Percentiles rank a stretch among this genome's conserved stretches.
Evolutionary conservation across 1,140 invertebrate species (phyloP).

Genomic region (Bombus cullumanus): DNA sequence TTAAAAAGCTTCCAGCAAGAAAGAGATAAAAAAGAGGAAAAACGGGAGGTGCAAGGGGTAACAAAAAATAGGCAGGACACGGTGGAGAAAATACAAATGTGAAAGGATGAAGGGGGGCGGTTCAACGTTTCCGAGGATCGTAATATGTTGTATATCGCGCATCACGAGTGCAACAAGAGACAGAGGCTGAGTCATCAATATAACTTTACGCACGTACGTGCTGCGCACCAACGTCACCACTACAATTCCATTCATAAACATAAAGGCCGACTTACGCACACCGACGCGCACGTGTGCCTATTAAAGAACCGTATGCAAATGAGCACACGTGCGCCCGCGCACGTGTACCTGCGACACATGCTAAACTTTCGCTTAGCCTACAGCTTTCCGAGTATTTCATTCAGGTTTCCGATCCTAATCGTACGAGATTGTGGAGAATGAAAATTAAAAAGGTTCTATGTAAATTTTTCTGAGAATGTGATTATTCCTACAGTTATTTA

Average conservation of each 20-base stretch:
- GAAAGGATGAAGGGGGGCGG: slow-evolving; percentile 1
- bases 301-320: slow-evolving; percentile 59
- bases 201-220: slow-evolving; percentile 66
- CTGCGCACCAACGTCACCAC: slow-evolving; percentile 43
- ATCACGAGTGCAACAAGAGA: slow-evolving; percentile 56
- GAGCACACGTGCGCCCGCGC: slow-evolving; percentile 43
- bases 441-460: background rate
- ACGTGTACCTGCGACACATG: slow-evolving; percentile 17
- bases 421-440: background rate
- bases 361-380: background rate
- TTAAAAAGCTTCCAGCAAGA: background rate
- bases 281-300: slow-evolving; percentile 16
- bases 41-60: too few relatives aligned
- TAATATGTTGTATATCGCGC: slow-evolving; percentile 48
- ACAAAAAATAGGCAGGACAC: too few relatives aligned
- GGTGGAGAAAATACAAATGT: background rate
- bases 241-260: slow-evolving; percentile 65
- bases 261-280: slow-evolving; percentile 49
- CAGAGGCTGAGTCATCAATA: slow-evolving; percentile 67
- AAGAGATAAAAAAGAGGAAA: background rate
- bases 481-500: background rate
- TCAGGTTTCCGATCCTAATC: background rate
- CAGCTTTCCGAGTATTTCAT: background rate
- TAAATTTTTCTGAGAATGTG: background rate
- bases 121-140: slow-evolving; percentile 58